Percentiles rank a stretch among this genome's conserved stretches.
Evolutionary conservation across 2,113 vertebrate species (phyloP).

Genomic region (Scartelaos histophorus): DNA sequence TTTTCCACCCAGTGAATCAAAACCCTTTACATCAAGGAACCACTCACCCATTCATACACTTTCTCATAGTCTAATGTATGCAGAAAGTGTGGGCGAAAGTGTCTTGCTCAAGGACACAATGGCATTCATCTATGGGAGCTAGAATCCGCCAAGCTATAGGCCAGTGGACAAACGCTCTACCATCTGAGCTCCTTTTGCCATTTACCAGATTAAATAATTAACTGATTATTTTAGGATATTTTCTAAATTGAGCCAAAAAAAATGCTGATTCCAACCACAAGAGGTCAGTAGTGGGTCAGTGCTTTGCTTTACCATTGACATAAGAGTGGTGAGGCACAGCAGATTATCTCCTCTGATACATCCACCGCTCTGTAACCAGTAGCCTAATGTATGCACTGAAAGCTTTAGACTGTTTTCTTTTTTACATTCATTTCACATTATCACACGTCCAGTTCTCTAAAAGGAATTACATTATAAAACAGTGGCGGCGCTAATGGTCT

Average conservation of each 20-base stretch:
- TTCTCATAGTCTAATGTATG: no score
- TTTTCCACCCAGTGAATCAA: no score
- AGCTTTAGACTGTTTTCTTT: constrained; percentile 38
- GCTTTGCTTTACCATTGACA: background rate
- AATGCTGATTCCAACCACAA: background rate
- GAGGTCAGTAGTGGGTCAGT: background rate
- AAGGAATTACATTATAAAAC: constrained; percentile 54
- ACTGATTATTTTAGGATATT: background rate
- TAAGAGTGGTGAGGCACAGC: background rate
- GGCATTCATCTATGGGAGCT: no score
- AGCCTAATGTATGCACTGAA: constrained; percentile 53
- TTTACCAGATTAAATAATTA: background rate
- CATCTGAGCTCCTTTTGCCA: no score
- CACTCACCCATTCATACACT: no score
- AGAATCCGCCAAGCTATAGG: no score
- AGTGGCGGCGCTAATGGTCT: constrained; percentile 43
- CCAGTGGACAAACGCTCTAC: no score
- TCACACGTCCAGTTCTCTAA: constrained; percentile 47
- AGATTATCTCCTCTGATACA: background rate
- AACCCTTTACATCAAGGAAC: no score
- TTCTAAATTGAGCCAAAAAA: background rate
- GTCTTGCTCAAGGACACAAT: no score
- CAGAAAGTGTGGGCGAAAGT: no score
- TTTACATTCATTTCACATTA: constrained; percentile 64
- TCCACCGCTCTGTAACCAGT: background rate